Base-by-base conservation (phyloP, 2,888 invertebrate genomes). In the Maniola hyperantus region DNA sequence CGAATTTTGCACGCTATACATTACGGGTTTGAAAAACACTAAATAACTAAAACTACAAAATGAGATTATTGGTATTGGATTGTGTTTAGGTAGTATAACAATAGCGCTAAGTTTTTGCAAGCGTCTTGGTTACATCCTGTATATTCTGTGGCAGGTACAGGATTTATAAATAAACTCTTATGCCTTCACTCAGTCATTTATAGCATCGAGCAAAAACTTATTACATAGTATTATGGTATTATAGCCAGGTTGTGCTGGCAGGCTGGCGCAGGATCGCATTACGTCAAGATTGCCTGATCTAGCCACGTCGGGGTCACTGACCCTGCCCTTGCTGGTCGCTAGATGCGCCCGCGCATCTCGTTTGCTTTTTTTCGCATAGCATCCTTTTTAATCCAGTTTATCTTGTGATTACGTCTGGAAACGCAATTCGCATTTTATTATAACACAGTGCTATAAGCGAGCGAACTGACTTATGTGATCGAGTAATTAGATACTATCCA, bases 281-380 rank as follows among this genome's bases (percentile, higher is more conserved):
- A 64, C 65, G 67, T 69, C 69, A 69, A 60, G 51, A 64, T 54
- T 58, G 65, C 54, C 68, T 66, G 71, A 67, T 69, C 73, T 70
- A 69, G 73, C 61, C 68, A 57, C 54, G 42, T 54, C 55, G 50
- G 65, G 71, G 71, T 69, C 71, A 65, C 59, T 59, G 65, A 68
- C 69, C 73, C 57, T 53, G 54, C 65, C 66, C 72, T 69, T 63
- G 68, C 66, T 68, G 5, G 34, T 39, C 39, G 39, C 57, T 6
- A 53, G 26, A 53, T 69, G 72, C 70, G 71, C 66, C 65, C 50
- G 73, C 72, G 70, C 68, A 69, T 65, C 68, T 67, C 55, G 62
- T 46, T 59, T 20, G 51, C 55, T 46, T 34, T 73, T 69, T 72
- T 73, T 72, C 69, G 68, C 69, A 61, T 8, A 18, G 65, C 71